These are phyloP conservation scores for Dasypus novemcinctus DNA, from an alignment of 2,113 vertebrate species.

Conservation along the genomic window DNA sequence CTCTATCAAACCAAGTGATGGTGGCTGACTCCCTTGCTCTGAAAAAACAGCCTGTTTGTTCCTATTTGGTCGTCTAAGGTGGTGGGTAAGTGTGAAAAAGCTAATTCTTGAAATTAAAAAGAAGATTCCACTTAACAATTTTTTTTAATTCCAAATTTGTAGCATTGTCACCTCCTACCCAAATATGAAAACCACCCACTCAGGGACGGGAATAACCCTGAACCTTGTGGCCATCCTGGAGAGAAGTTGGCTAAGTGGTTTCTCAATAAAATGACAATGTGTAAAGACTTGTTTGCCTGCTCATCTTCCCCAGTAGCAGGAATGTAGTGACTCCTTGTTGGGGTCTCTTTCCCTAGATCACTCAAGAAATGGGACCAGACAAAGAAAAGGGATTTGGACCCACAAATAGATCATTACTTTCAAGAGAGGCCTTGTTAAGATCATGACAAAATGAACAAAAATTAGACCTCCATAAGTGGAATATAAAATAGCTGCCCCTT, in stretches of 20 bases:
- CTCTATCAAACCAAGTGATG: neutral
- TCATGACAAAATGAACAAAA: neutral
- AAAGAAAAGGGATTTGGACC: neutral
- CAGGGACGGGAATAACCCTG: neutral
- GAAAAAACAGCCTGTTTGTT: neutral
- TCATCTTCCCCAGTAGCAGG: neutral
- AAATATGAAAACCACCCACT: constrained; percentile 1
- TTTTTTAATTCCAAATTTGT: neutral
- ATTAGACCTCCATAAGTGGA: neutral
- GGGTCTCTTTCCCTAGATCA: neutral
- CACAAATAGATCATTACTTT: neutral
- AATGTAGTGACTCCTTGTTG: neutral
- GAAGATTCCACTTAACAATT: neutral
- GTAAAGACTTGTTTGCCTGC: neutral
- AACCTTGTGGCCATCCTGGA: neutral
- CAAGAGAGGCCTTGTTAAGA: neutral
- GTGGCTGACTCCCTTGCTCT: no score
- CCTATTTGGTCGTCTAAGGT: neutral
- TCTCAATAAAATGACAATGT: neutral
- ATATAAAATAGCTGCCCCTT: neutral
- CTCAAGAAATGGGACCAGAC: neutral
- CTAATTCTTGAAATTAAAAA: neutral
- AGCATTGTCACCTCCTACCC: neutral
- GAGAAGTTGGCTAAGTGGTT: neutral
- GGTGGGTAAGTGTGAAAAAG: neutral